Evolutionary conservation across 2,113 vertebrate genomes (phyloP).

Genomic region (Taurulus bubalis): DNA sequence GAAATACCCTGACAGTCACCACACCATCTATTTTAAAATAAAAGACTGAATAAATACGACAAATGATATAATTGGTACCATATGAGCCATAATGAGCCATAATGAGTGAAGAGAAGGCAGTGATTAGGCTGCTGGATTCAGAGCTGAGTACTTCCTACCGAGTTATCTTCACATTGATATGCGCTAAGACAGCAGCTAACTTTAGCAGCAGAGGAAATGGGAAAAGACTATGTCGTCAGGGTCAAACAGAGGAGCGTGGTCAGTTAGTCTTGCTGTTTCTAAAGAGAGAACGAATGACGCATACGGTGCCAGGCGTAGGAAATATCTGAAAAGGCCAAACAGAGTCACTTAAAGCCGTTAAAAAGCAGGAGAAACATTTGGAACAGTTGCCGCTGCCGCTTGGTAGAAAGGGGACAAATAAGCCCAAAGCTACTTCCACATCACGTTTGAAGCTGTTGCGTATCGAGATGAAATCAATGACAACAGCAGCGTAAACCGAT

Average conservation of each 20-base stretch:
- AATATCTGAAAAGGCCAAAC: conserved; percentile 5
- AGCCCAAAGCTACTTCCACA: conserved; percentile 41
- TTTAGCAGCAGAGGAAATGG: conserved; percentile 69
- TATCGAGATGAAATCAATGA: conserved; percentile 51
- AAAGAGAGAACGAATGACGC: conserved; percentile 16
- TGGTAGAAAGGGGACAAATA: conserved; percentile 14
- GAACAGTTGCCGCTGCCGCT: conserved; percentile 7
- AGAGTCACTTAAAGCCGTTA: conserved; percentile 5
- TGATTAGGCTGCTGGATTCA: conserved; percentile 48
- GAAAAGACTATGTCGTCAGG: conserved; percentile 27
- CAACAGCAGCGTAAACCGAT: conserved; percentile 49
- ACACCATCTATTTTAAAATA: conserved; percentile 15
- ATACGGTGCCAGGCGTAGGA: conserved; percentile 6
- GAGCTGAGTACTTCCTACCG: conserved; percentile 48
- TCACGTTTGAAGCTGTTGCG: conserved; percentile 38
- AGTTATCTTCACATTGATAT: conserved; percentile 61
- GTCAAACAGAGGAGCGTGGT: conserved; percentile 36
- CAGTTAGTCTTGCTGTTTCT: conserved; percentile 21
- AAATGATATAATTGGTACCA: conserved; percentile 27
- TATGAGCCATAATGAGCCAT: conserved; percentile 24
- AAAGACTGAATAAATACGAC: conserved; percentile 35
- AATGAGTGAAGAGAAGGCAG: conserved; percentile 43
- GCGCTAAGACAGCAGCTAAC: conserved; percentile 54
- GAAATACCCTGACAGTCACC: conserved; percentile 36
- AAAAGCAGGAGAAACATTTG: conserved; percentile 44